Evolutionary conservation across 64 coral and sea anemone genomes (phyloP), one percentile per base, ranked within the genome.

Genomic region (Trachythela sp.): DNA sequence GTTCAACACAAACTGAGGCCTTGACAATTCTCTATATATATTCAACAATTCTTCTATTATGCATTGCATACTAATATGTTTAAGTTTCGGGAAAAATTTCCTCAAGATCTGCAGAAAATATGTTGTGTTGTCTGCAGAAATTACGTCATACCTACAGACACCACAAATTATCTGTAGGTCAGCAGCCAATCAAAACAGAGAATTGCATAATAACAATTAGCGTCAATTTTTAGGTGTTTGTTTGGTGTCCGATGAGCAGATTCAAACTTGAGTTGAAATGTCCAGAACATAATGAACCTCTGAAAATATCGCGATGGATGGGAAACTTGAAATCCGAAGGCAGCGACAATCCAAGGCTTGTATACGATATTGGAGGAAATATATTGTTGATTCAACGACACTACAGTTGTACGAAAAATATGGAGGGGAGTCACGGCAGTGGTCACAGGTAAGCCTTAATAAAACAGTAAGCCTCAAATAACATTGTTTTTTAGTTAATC

Each of bases 311-410:
- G 20, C 75, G 75, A 1, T 80, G 75, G 75, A 80, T 80, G 75
- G 31, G 75, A 35, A 80, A 80, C 75, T 20, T 80, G 33, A 35
- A 80, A 9, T 15, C 27, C 9, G 75, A 80, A 39, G 75, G 75
- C 3, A 80, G 75, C 35, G 75, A 80, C 17, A 80, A 80, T 39
- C 75, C 75, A 6, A 20, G 75, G 35, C 75, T 80, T 35, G 37
- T 80, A 2, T 80, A 80, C 20, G 75, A 80, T 36, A 80, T 80
- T 80, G 75, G 75, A 2, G 75, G 75, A 17, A 80, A 80, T 39
- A 80, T 80, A 15, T 20, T 80, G 32, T 36, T 80, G 2, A 80
- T 80, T 39, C 75, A 80, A 39, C 8, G 75, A 36, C 75, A 80
- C 33, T 80, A 80, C 30, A 80, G 75, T 39, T 80, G 75, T 80